Percentiles rank a stretch among this genome's conserved stretches.
phyloP scores from a whole-genome alignment of 2,888 invertebrate species.

The Ellobium chinense region DNA sequence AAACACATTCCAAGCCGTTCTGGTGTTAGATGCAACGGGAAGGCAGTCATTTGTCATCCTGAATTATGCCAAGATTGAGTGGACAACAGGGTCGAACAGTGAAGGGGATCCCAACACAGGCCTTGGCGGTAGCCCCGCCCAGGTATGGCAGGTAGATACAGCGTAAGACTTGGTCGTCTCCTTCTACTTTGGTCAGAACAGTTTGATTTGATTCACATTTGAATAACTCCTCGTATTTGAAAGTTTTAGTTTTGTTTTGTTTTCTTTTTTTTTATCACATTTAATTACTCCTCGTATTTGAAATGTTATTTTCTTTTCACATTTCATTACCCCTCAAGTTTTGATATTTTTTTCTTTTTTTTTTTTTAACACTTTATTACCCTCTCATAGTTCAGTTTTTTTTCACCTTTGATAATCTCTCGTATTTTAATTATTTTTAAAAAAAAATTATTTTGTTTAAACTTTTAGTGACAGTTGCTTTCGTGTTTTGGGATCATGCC shows the following conservation, averaged over 20 bases:
- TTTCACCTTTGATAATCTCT: too few relatives aligned
- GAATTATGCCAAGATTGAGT: conserved; percentile 90
- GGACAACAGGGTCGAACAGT: conserved; percentile 71
- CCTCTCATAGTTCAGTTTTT: too few relatives aligned
- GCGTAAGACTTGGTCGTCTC: conserved; percentile 45
- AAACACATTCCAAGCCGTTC: conserved; percentile 96
- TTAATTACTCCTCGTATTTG: not conserved
- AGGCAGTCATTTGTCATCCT: conserved; percentile 96
- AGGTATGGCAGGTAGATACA: conserved; percentile 58
- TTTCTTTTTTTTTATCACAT: not conserved
- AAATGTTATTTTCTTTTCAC: not conserved
- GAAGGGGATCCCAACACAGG: conserved; percentile 61
- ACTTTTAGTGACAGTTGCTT: too few relatives aligned
- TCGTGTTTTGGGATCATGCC: too few relatives aligned
- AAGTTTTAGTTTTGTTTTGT: not conserved
- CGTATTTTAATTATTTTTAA: too few relatives aligned
- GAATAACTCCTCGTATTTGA: not conserved
- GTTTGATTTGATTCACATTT: not conserved
- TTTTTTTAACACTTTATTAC: not conserved
- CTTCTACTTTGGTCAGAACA: not conserved
- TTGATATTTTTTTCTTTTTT: not conserved
- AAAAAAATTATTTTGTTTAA: too few relatives aligned
- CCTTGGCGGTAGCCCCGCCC: conserved; percentile 66
- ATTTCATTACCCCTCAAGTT: not conserved
- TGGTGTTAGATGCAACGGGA: conserved; percentile 95